Evolutionary conservation across 2,797 vertebrate genomes (phyloP).

Genomic region (Sternarchorhynchus goeldii): DNA sequence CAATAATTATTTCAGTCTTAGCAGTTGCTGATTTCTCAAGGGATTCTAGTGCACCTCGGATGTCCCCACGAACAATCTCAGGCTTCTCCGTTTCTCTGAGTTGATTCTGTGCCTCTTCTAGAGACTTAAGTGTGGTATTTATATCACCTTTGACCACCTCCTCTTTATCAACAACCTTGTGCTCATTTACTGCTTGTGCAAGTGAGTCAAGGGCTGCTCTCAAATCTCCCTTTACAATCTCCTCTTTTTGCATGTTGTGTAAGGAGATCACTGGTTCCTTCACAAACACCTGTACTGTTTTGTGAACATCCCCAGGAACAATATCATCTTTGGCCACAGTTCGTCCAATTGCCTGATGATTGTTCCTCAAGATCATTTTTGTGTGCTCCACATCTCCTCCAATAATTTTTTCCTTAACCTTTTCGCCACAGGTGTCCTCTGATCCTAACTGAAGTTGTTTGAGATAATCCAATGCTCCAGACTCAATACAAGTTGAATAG

Average conservation of each 20-base stretch:
- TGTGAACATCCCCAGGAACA: conserved; percentile 84
- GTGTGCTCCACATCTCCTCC: conserved; percentile 84
- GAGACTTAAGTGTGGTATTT: conserved; percentile 78
- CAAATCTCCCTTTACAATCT: conserved; percentile 86
- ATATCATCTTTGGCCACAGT: conserved; percentile 86
- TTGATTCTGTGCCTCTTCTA: conserved; percentile 80
- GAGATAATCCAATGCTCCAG: conserved; percentile 89
- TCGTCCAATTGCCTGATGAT: conserved; percentile 78
- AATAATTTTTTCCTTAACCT: conserved; percentile 78
- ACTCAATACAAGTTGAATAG: conserved; percentile 92
- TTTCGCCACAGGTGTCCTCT: conserved; percentile 64
- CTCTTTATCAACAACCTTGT: conserved; percentile 79
- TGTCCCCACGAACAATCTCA: conserved; percentile 80
- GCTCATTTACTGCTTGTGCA: conserved; percentile 82
- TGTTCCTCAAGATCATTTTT: conserved; percentile 81
- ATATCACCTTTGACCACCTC: conserved; percentile 84
- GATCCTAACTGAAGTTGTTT: conserved; percentile 79
- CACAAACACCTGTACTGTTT: conserved; percentile 83
- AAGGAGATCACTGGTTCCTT: conserved; percentile 74
- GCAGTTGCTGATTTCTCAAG: conserved; percentile 82
- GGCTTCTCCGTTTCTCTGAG: conserved; percentile 81
- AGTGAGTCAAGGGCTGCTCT: conserved; percentile 82
- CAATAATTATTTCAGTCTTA: conserved; percentile 78
- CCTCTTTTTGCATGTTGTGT: conserved; percentile 75
- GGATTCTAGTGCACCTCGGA: conserved; percentile 82